Evolutionary conservation across 1,140 invertebrate genomes (phyloP).

Genomic region (Rhynchophorus ferrugineus): DNA sequence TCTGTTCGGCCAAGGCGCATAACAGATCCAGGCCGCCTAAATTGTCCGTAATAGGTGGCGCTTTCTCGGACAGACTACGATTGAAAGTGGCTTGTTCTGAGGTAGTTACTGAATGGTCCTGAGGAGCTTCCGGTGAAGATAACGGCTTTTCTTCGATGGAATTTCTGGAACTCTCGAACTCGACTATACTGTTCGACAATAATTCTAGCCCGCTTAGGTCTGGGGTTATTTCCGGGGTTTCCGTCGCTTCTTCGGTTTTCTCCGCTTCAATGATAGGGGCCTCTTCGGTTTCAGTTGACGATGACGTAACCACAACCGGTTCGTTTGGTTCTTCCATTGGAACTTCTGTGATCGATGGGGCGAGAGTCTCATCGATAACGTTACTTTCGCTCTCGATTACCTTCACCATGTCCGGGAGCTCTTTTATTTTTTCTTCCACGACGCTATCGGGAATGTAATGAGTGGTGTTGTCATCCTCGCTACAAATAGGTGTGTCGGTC

Average conservation of each 20-base stretch:
- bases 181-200: conserved; percentile 72
- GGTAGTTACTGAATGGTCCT: neutral
- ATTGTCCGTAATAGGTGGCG: conserved; percentile 38
- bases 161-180: conserved; percentile 50
- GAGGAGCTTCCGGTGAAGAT: conserved; percentile 27
- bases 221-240: conserved; percentile 23
- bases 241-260: conserved; percentile 11
- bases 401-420: neutral
- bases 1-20: conserved; percentile 77
- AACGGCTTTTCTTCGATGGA: conserved; percentile 22
- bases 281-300: neutral
- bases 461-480: conserved; percentile 44
- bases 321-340: neutral
- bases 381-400: neutral
- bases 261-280: too few relatives aligned
- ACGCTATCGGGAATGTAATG: conserved; percentile 25
- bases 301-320: neutral
- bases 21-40: conserved; percentile 70
- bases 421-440: conserved; percentile 20
- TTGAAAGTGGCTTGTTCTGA: neutral
- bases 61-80: conserved; percentile 2
- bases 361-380: conserved; percentile 2
- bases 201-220: conserved; percentile 74
- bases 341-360: too few relatives aligned
- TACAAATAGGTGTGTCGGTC: conserved; percentile 57